A percentile compares a stretch with the other conserved stretches of the same genome.
These are phyloP conservation scores for Samia ricini DNA, from an alignment of 1,140 invertebrate species.

Conservation along the genomic window DNA sequence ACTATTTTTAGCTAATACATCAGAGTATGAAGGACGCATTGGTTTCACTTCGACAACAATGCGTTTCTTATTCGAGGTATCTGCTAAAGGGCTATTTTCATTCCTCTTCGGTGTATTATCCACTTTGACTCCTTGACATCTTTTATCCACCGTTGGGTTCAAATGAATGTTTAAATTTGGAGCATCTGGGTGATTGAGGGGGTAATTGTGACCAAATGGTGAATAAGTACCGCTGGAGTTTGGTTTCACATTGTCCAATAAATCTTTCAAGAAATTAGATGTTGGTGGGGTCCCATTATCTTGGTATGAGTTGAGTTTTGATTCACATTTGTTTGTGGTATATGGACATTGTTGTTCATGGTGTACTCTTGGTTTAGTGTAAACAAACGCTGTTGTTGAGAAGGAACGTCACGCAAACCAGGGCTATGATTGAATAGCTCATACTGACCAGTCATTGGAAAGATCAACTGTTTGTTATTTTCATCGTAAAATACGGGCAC, in stretches of 20 bases:
- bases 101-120: conserved; percentile 58
- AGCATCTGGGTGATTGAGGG: conserved; percentile 64
- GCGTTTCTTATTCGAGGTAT: conserved; percentile 82
- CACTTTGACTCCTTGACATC: conserved; percentile 36
- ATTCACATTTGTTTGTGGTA: conserved; percentile 36
- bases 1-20: conserved; percentile 87
- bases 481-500: conserved; percentile 68
- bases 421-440: conserved; percentile 67
- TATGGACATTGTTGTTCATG: conserved; percentile 46
- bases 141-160: conserved; percentile 45
- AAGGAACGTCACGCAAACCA: conserved; percentile 45
- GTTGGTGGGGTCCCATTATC: conserved; percentile 51
- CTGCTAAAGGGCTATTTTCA: conserved; percentile 58
- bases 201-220: conserved; percentile 82
- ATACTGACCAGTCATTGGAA: conserved; percentile 69
- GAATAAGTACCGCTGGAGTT: conserved; percentile 90
- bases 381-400: conserved; percentile 48
- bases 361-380: conserved; percentile 56
- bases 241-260: conserved; percentile 89
- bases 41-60: conserved; percentile 91
- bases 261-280: conserved; percentile 82
- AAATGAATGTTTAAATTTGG: conserved; percentile 44
- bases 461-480: conserved; percentile 67
- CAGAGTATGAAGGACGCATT: conserved; percentile 90
- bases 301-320: conserved; percentile 40